These are phyloP conservation scores for Todus mexicanus DNA, from an alignment of 2,797 vertebrate genomes.

Conservation along the genomic window DNA sequence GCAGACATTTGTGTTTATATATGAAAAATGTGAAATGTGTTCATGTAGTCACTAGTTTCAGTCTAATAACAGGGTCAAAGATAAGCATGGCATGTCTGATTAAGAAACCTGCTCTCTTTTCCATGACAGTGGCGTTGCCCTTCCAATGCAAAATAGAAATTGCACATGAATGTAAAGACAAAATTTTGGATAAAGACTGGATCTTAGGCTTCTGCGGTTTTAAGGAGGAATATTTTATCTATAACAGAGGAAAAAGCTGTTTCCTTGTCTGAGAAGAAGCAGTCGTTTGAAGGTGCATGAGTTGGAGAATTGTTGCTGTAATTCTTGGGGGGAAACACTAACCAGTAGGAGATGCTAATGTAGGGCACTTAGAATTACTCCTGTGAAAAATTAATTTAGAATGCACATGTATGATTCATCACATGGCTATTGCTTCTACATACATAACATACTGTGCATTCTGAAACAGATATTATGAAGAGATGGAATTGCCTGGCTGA, in stretches of 20 bases:
- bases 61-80: neutral
- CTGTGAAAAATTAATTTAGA: slow-evolving; percentile 3
- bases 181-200: neutral
- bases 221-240: neutral
- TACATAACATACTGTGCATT: neutral
- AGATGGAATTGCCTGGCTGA: neutral
- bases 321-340: neutral
- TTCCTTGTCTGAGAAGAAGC: neutral
- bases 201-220: neutral
- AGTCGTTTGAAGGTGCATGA: neutral
- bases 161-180: neutral
- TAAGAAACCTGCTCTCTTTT: neutral
- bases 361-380: neutral
- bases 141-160: neutral
- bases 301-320: neutral
- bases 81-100: neutral
- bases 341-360: neutral
- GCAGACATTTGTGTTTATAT: neutral
- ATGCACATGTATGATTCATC: neutral
- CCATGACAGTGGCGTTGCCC: neutral
- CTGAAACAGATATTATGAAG: neutral
- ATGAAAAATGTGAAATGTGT: neutral
- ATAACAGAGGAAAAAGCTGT: neutral
- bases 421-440: neutral
- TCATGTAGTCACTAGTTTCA: neutral